These are phyloP conservation scores for Bradysia coprophila DNA, from an alignment of 1,140 invertebrate species.

Conservation along the genomic window DNA sequence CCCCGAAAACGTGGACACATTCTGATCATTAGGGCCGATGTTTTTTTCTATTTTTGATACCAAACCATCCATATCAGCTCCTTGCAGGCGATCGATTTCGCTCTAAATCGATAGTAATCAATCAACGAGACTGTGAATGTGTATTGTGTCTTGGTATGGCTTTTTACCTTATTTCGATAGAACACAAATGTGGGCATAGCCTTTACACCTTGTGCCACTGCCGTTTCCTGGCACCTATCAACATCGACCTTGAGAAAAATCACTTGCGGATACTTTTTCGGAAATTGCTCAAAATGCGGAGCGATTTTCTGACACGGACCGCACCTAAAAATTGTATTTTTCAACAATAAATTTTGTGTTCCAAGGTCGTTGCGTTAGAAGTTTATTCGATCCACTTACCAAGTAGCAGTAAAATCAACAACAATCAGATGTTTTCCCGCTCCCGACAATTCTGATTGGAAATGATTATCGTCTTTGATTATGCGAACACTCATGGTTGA, in stretches of 20 bases:
- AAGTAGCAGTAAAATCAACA: constrained; percentile 82
- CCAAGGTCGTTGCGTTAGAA: too few relatives aligned
- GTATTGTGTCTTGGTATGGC: not conserved
- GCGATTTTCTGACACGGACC: constrained; percentile 84
- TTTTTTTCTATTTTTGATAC: constrained; percentile 83
- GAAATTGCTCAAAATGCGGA: constrained; percentile 72
- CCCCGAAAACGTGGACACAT: too few relatives aligned
- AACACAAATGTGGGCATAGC: constrained; percentile 99
- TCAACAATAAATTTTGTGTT: too few relatives aligned
- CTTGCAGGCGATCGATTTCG: constrained; percentile 62
- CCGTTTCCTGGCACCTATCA: constrained; percentile 71
- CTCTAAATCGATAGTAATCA: too few relatives aligned
- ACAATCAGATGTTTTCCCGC: constrained; percentile 80
- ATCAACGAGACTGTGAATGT: constrained; percentile 11
- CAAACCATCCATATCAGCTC: constrained; percentile 60
- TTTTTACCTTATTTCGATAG: constrained; percentile 60
- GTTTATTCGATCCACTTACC: constrained; percentile 33
- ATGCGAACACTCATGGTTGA: constrained; percentile 17
- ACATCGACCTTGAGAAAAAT: constrained; percentile 93
- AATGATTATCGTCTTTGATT: constrained; percentile 51
- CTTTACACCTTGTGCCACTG: constrained; percentile 66
- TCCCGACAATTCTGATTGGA: constrained; percentile 57
- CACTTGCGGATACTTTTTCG: constrained; percentile 68
- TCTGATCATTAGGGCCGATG: constrained; percentile 35
- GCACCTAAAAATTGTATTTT: too few relatives aligned